Evolutionary conservation across 2,113 vertebrate species (phyloP), one percentile per base, ranked within the genome.

Genomic region (Cololabis saira): DNA sequence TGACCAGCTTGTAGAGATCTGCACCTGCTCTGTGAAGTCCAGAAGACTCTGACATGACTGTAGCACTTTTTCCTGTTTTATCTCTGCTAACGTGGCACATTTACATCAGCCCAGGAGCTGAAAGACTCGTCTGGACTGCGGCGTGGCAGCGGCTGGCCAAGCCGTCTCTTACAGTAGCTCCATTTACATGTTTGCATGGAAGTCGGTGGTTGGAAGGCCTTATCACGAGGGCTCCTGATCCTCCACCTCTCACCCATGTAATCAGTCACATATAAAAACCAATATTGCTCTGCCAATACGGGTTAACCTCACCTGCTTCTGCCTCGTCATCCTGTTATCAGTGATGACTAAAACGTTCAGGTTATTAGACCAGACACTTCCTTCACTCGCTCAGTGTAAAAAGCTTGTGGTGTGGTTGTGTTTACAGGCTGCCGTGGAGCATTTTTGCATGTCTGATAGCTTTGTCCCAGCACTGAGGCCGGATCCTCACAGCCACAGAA

Each of bases 231-330:
- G 57, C 47, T 57, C 59, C 53, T 64, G 61, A 70, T 77, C 71
- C 47, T 72, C 80, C 74, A 85, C 87, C 88, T 89, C 81, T 91
- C 74, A 83, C 87, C 84, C 80, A 80, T 49, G 76, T 90, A 89
- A 91, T 92, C 78, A 75, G 88, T 93, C 75, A 87, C 80, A 56
- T 84, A 89, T 89, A 86, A 92, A 90, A 87, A 78, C 68, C 82
- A 82, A 80, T 42, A 88, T 51, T 37, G 62, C 63, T 71, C 12
- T 52, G 24, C 43, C 17, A 8, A 37, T 56, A 71, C 52, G 45
- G 41, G 60, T 37, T 71, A 14, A 22, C 40, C 17, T 4, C 13
- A 55, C 27, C 22, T 54, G 71, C 22, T 10, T 47, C 41, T 42
- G 3, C 12, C 5, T 49, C 17, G 3, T 41, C 56, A 53, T 9